Base-by-base conservation (phyloP, 2,888 invertebrate species). In the Coleophora flavipennella region DNA sequence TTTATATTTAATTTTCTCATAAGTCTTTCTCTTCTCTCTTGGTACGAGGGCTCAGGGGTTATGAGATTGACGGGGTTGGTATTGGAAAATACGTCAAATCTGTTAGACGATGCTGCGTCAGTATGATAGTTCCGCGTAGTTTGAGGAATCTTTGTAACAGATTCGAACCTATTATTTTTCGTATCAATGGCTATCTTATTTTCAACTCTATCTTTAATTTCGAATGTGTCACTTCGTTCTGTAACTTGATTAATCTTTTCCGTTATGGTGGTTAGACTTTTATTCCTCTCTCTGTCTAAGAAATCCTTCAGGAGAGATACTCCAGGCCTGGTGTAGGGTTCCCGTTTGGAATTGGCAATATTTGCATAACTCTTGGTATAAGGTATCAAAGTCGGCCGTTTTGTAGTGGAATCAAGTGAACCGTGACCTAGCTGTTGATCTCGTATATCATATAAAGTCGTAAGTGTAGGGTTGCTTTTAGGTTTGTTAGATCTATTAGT, bases 1-100 rank as follows among this genome's bases (percentile, higher is more conserved):
- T 77, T 78, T 4, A 92, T 68, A 45, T 90, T 78, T n/a, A 93
- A 72, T 33, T 92, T 92, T 45, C 89, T 88, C 35, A 92, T 73
- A 80, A 93, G 89, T 45, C 89, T 88, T 44, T 91, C 86, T 1
- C 91, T 87, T 56, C 92, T 89, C 51, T 92, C 90, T 39, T 88
- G 85, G 40, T 91, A 88, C 1, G 69, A 66, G 1, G 62, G 73
- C 44, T 80, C 73, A 2, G 77, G 72, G 2, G 77, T 73, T 1
- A 55, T 52, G 41, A 67, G 64, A 7, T 50, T 49, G 25, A 57
- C 51, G 33, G 59, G 53, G 29, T 65, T 65, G 1, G 62, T 59
- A 11, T 53, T 68, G 1, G 73, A 60, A 41, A 62, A 68, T 9
- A 64, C 50, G 39, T 70, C 66, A 40, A 61, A 59, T 50, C 64